Evolutionary conservation across 2,113 vertebrate genomes (phyloP).

Genomic region (Lepus americanus): DNA sequence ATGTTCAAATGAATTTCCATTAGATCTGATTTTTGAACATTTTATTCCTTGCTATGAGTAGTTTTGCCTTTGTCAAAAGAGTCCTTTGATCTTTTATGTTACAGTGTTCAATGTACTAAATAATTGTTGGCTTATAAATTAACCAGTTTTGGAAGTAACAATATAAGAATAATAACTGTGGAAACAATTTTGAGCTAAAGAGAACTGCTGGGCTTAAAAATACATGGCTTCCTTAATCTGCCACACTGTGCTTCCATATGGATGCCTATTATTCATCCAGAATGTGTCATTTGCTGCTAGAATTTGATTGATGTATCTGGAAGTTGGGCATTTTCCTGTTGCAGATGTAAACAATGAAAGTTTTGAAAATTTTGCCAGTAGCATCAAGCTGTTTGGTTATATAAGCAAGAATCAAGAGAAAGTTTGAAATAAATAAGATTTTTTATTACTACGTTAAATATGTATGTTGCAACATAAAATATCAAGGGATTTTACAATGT

Average conservation of each 20-base stretch:
- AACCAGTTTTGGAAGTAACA: conserved; percentile 2
- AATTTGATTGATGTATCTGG: conserved; percentile 63
- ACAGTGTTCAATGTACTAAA: neutral
- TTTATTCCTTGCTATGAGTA: neutral
- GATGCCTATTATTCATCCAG: conserved; percentile 62
- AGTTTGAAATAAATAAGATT: conserved; percentile 71
- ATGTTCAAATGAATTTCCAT: conserved; percentile 55
- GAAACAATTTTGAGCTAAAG: conserved; percentile 22
- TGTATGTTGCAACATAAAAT: conserved; percentile 71
- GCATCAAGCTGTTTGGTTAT: conserved; percentile 66
- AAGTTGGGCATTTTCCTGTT: conserved; percentile 54
- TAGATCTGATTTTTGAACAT: conserved; percentile 53
- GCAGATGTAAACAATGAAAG: conserved; percentile 64
- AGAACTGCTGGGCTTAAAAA: conserved; percentile 54
- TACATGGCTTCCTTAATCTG: neutral
- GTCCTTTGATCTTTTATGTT: conserved; percentile 25
- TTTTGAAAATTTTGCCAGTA: conserved; percentile 74
- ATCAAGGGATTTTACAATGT: conserved; percentile 70
- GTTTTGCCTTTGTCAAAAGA: conserved; percentile 61
- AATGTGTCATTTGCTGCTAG: conserved; percentile 53
- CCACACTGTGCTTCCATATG: neutral
- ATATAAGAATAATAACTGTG: conserved; percentile 1
- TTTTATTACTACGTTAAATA: conserved; percentile 81
- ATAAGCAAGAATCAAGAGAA: conserved; percentile 74
- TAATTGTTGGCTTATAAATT: conserved; percentile 38